Evolutionary conservation across 2,888 invertebrate species (phyloP), one percentile per base, ranked within the genome.

Genomic region (Zeuzera pyrina): DNA sequence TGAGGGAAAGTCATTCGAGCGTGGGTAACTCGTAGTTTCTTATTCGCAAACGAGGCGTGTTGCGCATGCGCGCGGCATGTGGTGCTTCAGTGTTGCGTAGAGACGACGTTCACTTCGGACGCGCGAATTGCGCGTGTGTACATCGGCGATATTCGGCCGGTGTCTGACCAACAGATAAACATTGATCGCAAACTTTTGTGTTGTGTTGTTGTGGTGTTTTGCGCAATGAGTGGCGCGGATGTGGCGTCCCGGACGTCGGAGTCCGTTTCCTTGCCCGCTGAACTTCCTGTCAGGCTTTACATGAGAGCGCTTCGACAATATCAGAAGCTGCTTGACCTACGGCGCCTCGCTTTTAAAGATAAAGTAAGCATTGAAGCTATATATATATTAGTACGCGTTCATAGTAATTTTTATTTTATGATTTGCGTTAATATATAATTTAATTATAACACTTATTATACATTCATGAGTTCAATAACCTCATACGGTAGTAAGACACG

Each of bases 281-380:
- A 73, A 36, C 57, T 77, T 33, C 73, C 86, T 26, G 84, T 84
- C 47, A 68, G 86, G 39, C 67, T 87, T 34, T 87, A 85, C 61
- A 64, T 86, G 51, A 71, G 87, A 42, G 88, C 88, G 39, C 84
- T 87, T 15, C 85, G 88, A 36, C 88, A 88, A 60, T 88, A 88
- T 58, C 87, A 87, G 56, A 85, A 86, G 59, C 74, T 88, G 37
- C 69, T 88, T 43, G 86, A 87, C 60, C 67, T 86, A 39, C 83
- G 79, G 54, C 83, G 85, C 39, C 73, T 83, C 57, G 68, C 85
- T 60, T 72, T 64, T 41, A 84, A 83, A 67, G 76, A 79, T 58
- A 81, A 79, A 74, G 83, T 83, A 79, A 81, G 83, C 59, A 38
- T 39, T 38, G 8, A 19, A 7, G 19, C 8, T 19, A 8, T 19